Percentiles rank a stretch among this genome's conserved stretches.
Evolutionary conservation across 2,888 invertebrate genomes (phyloP).

Genomic region (Chouioia cunea): DNA sequence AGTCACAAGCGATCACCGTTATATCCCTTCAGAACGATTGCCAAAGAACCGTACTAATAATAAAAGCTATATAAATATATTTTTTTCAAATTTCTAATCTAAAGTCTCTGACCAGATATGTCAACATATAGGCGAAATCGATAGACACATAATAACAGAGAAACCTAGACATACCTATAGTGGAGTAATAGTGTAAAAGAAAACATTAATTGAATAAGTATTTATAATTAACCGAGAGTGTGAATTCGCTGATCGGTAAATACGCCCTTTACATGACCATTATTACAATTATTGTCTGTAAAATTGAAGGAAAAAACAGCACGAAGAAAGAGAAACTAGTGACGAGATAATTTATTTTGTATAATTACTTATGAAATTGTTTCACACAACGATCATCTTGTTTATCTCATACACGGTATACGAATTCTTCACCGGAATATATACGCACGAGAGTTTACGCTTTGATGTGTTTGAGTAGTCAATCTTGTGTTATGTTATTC

Average conservation of each 20-base stretch:
- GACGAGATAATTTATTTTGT: constrained; percentile 29
- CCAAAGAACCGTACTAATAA: not conserved
- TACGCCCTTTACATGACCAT: constrained; percentile 25
- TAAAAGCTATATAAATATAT: not conserved
- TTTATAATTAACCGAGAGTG: constrained; percentile 37
- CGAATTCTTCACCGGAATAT: too few species aligned
- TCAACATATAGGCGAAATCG: not conserved
- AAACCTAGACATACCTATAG: not conserved
- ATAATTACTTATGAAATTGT: constrained; percentile 36
- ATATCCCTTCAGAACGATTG: constrained; percentile 20
- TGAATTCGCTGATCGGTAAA: constrained; percentile 34
- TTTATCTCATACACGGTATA: too few species aligned
- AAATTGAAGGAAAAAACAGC: not conserved
- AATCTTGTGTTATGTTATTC: too few species aligned
- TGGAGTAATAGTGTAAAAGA: not conserved
- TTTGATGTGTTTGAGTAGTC: too few species aligned
- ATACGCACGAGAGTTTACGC: too few species aligned
- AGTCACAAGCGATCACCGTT: constrained; percentile 9
- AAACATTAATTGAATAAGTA: constrained; percentile 34
- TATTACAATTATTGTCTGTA: constrained; percentile 24
- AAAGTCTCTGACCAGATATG: constrained; percentile 12
- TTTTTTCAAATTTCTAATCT: constrained; percentile 26
- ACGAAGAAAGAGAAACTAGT: not conserved
- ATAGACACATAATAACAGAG: not conserved
- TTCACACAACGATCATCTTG: constrained; percentile 13